Base-by-base conservation (phyloP, 1,140 invertebrate genomes). In the Euborellia annulipes region DNA sequence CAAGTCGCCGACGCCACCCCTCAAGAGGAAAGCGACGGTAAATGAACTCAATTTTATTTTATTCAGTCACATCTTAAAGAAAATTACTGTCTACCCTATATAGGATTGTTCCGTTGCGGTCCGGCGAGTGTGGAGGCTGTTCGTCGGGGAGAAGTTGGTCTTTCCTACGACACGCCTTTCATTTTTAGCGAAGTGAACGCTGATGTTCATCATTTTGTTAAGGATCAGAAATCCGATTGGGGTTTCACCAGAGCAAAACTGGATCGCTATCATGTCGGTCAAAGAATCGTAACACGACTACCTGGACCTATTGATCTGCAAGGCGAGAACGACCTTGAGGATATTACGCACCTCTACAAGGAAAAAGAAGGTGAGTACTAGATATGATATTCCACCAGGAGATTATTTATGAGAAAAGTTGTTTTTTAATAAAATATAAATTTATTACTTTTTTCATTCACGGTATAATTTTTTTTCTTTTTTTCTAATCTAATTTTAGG, bases 151-250 rank as follows among this genome's bases (percentile, higher is more conserved):
- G 75, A 85, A 61, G 73, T 85, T 14, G 78, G 79, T 21, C 72
- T 79, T 43, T 65, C 73, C 43, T 86, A 79, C 54, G 84, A 87
- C 55, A 76, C 74, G 2, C 70, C 74, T 1, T 86, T 85, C 59
- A 72, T 85, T 30, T 82, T 81, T 60, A 73, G 79, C 36, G 79
- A 85, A 62, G 75, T 88, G 3, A 86, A 87, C 58, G 78, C 82
- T 3, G 83, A 87, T 54, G 62, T 79, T 20, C 75, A 81, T 42
- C 72, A 75, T 57, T 79, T 76, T 61, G 70, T 72, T 58, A 71
- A 78, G 54, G 75, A 79, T 56, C 64, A 71, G 40, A 65, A 67
- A 27, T 73, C 72, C 2, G 73, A 75, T 49, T 76, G 74, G 74
- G 75, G 76, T 36, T 79, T 75, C 58, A 64, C 66, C 48, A 66